Evolutionary conservation across 1,140 invertebrate genomes (phyloP).

Genomic region (Pollicipes pollicipes): DNA sequence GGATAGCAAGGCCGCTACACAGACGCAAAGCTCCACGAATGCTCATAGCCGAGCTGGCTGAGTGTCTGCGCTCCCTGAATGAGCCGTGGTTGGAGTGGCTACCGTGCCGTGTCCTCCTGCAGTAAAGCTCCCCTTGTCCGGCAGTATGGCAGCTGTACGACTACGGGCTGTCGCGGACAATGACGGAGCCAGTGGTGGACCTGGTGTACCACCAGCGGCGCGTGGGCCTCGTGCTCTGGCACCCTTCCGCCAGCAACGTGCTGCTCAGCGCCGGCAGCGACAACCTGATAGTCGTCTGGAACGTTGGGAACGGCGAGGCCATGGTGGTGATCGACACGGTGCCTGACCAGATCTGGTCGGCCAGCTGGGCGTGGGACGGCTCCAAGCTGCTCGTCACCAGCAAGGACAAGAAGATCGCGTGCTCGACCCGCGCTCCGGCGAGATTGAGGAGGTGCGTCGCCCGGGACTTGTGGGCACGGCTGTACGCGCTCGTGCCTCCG

Average conservation of each 20-base stretch:
- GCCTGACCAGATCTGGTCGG: constrained; percentile 88
- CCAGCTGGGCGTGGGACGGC: constrained; percentile 94
- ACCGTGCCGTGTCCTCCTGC: too few relatives aligned
- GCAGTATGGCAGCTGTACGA: constrained; percentile 5
- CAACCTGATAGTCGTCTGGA: constrained; percentile 70
- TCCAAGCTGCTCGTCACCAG: constrained; percentile 87
- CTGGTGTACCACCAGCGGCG: constrained; percentile 81
- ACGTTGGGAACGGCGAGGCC: constrained; percentile 86
- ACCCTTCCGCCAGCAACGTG: constrained; percentile 90
- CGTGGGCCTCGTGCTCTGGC: constrained; percentile 91
- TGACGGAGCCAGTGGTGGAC: constrained; percentile 89
- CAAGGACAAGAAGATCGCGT: constrained; percentile 97
- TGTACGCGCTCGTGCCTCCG: neutral
- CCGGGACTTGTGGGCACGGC: neutral
- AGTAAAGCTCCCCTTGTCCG: too few relatives aligned
- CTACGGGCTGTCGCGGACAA: constrained; percentile 32
- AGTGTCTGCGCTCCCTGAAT: too few relatives aligned
- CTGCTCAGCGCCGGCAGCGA: constrained; percentile 70
- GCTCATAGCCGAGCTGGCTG: too few relatives aligned
- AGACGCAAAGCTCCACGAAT: too few relatives aligned
- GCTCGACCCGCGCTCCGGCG: constrained; percentile 50
- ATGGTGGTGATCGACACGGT: constrained; percentile 80
- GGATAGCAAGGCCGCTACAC: too few relatives aligned
- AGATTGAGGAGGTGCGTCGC: constrained; percentile 17
- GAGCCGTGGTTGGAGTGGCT: too few relatives aligned